phyloP scores from a whole-genome alignment of 1,140 invertebrate species.

The Formica exsecta region DNA sequence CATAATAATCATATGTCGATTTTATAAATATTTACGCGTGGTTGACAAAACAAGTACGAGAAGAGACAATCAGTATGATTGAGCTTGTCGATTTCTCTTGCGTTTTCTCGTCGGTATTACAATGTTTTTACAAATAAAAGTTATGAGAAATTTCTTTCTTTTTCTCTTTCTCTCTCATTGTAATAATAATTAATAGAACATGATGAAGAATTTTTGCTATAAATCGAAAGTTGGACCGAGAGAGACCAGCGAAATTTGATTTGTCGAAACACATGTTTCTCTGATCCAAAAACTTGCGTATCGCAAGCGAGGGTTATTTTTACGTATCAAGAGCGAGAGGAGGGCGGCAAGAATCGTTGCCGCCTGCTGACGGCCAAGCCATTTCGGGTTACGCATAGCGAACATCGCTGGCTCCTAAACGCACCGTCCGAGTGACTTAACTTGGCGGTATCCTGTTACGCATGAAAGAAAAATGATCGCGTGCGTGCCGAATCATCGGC shows the following conservation, averaged over 20 bases:
- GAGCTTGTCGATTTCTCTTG: not conserved
- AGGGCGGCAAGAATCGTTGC: constrained; percentile 65
- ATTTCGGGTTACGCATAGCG: constrained; percentile 84
- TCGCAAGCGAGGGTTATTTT: constrained; percentile 83
- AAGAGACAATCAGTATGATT: not conserved
- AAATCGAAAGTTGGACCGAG: not conserved
- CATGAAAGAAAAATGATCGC: constrained; percentile 45
- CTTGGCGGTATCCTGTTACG: constrained; percentile 82
- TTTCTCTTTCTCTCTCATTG: not conserved
- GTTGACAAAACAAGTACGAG: not conserved
- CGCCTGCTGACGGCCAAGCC: constrained; percentile 75
- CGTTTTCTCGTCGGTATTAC: not conserved
- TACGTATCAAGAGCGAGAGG: constrained; percentile 74
- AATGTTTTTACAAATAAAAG: not conserved
- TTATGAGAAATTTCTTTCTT: not conserved
- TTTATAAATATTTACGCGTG: constrained; percentile 14
- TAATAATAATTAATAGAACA: not conserved
- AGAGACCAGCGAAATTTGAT: not conserved
- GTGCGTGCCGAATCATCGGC: not conserved
- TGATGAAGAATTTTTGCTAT: not conserved
- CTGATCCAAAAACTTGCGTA: constrained; percentile 71
- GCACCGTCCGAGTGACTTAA: constrained; percentile 50
- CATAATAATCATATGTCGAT: not conserved
- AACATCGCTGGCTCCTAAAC: constrained; percentile 69
- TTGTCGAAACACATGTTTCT: constrained; percentile 1